These are phyloP conservation scores for Diarsia rubi DNA, from an alignment of 2,888 invertebrate genomes.

Conservation along the genomic window DNA sequence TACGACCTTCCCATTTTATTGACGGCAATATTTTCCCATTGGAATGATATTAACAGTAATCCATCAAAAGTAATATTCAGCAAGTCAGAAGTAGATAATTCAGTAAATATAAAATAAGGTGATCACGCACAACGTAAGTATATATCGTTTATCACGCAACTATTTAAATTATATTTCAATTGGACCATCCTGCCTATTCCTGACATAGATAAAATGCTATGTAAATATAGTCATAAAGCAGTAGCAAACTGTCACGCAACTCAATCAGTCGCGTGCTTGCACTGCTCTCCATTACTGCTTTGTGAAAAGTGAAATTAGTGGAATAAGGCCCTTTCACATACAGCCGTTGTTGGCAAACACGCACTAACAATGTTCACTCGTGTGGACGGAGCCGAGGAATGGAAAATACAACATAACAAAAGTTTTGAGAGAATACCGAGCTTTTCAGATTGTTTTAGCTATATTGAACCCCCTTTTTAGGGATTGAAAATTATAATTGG, in stretches of 20 bases:
- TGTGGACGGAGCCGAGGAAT: neutral
- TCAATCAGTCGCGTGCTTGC: slow-evolving; percentile 35
- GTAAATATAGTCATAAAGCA: slow-evolving; percentile 32
- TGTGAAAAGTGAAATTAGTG: slow-evolving; percentile 43
- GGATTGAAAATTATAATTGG: neutral
- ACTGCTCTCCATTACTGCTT: slow-evolving; percentile 31
- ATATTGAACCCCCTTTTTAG: neutral
- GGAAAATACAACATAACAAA: neutral
- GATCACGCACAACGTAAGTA: neutral
- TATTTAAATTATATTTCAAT: slow-evolving; percentile 40
- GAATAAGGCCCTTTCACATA: slow-evolving; percentile 15
- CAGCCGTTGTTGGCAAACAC: slow-evolving; percentile 25
- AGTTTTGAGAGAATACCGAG: neutral
- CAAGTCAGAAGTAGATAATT: neutral
- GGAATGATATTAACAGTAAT: neutral
- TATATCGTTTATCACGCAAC: slow-evolving; percentile 27
- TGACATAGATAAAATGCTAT: slow-evolving; percentile 24
- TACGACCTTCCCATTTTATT: neutral
- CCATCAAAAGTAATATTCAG: slow-evolving; percentile 13
- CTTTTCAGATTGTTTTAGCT: neutral
- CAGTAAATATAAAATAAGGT: slow-evolving; percentile 10
- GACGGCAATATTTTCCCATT: neutral
- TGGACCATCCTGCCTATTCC: slow-evolving; percentile 7
- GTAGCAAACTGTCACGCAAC: slow-evolving; percentile 42
- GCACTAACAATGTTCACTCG: slow-evolving; percentile 15